A percentile compares a stretch with the other conserved stretches of the same genome.
These are phyloP conservation scores for Lepidochitona cinerea DNA, from an alignment of 2,888 invertebrate genomes.

Conservation along the genomic window DNA sequence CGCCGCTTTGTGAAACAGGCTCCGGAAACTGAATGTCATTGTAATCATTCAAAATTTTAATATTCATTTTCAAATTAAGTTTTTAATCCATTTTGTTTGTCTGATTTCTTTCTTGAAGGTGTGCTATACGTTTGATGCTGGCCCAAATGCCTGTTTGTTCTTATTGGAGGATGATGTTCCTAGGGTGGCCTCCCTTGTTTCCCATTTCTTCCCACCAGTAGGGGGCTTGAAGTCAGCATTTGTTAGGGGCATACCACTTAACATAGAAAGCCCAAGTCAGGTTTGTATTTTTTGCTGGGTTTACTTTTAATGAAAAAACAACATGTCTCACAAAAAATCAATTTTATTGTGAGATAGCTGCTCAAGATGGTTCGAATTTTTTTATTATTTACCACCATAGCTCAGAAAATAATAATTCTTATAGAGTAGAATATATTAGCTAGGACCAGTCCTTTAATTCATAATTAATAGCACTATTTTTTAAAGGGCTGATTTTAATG, in stretches of 20 bases:
- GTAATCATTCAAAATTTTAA: too few species aligned
- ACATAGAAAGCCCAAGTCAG: not conserved
- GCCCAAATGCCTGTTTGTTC: slow-evolving; percentile 95
- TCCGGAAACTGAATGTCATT: too few species aligned
- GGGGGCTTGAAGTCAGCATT: slow-evolving; percentile 27
- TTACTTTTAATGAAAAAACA: too few species aligned
- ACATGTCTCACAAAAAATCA: too few species aligned
- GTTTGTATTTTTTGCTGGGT: not conserved
- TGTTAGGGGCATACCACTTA: slow-evolving; percentile 35
- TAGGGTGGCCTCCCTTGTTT: slow-evolving; percentile 79
- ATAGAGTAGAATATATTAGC: too few species aligned
- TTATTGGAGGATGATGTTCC: slow-evolving; percentile 83
- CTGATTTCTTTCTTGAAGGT: slow-evolving; percentile 73
- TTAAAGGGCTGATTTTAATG: too few species aligned
- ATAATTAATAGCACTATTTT: too few species aligned
- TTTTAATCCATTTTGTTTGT: too few species aligned
- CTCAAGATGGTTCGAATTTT: not conserved
- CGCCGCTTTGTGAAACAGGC: too few species aligned
- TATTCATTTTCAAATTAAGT: too few species aligned
- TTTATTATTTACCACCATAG: not conserved
- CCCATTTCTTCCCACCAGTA: slow-evolving; percentile 80
- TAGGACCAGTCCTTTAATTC: too few species aligned
- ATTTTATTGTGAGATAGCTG: not conserved
- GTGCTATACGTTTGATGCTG: slow-evolving; percentile 99
- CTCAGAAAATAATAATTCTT: too few species aligned